Conservation (phyloP, 2,888 invertebrate species). For the Drosophila engyochracea region DNA sequence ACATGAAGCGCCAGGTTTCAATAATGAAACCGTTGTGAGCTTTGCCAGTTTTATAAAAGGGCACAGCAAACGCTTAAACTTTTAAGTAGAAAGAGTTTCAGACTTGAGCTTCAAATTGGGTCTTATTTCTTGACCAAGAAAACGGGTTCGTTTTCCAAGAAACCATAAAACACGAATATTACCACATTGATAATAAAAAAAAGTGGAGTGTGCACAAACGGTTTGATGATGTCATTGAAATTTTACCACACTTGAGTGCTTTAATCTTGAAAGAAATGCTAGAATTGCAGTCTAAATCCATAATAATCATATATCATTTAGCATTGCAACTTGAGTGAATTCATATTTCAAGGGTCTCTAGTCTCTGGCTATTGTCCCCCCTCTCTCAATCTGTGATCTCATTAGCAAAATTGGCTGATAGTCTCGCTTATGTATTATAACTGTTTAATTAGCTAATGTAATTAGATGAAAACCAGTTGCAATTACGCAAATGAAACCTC, state of each 20-base stretch:
- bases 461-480: slow-evolving; percentile 32
- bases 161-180: slow-evolving; percentile 16
- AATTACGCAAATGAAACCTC: slow-evolving; percentile 22
- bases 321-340: slow-evolving; percentile 62
- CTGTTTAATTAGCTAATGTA: slow-evolving; percentile 36
- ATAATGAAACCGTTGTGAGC: slow-evolving; percentile 9
- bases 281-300: slow-evolving; percentile 22
- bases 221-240: slow-evolving; percentile 58
- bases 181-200: slow-evolving; percentile 1
- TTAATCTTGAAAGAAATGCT: slow-evolving; percentile 38
- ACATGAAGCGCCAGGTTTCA: slow-evolving; percentile 12
- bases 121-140: slow-evolving; percentile 12
- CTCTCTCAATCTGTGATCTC: not conserved
- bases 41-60: not conserved
- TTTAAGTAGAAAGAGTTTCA: not conserved
- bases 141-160: slow-evolving; percentile 28
- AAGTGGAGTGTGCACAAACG: slow-evolving; percentile 2
- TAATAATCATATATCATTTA: slow-evolving; percentile 21
- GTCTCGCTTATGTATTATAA: slow-evolving; percentile 33
- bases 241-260: slow-evolving; percentile 4
- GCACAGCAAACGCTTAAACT: not conserved
- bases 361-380: not conserved
- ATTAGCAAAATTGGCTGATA: slow-evolving; percentile 8
- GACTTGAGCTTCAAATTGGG: not conserved
- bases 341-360: slow-evolving; percentile 43